Base-by-base conservation (phyloP, 1,140 invertebrate genomes). In the Cherax destructor region DNA sequence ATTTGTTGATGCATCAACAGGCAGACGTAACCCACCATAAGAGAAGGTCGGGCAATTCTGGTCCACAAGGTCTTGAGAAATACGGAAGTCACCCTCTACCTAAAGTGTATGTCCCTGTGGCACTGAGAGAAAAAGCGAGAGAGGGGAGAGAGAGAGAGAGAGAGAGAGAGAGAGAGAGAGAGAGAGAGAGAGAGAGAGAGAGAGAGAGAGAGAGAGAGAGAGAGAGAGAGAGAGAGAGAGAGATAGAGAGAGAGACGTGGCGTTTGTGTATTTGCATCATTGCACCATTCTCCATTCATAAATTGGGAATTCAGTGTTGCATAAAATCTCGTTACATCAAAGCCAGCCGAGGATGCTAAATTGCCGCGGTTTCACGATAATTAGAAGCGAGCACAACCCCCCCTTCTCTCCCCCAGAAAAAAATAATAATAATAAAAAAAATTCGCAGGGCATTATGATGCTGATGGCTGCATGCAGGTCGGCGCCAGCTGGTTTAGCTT, bases 321-420 rank as follows among this genome's bases (percentile, higher is more conserved):
- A 69, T 83, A 69, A 83, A 83, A 83, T 83, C 81, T 83, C 41
- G 81, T 83, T 83, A 83, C 61, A 69, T 83, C 81, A 83, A 83
- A 83, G 81, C 59, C 24, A 79, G 5, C 47, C n/a, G 78, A 24
- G 78, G n/a, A 30, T n/a, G 61, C 61, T 65, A 65, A 65, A 78
- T 78, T 50, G 41, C 49, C 49, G 41, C 30, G 9, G 30, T 78
- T 47, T 30, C 76, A 41, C 49, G 76, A 65, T 47, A 78, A 18
- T 78, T 78, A 78, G 30, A 78, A 18, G 5, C 56, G 56, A 59
- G 56, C 56, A 59, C 56, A 59, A 9, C 9, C 0, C 2, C 30
- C 30, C 30, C 30, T 41, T 41, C 30, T 41, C 30, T 2, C 30
- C 30, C 30, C 30, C 30, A 41, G 30, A 41, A 41, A 41, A 41